Evolutionary conservation across 2,888 invertebrate species (phyloP), one percentile per base, ranked within the genome.

Genomic region (Orchesella flavescens): DNA sequence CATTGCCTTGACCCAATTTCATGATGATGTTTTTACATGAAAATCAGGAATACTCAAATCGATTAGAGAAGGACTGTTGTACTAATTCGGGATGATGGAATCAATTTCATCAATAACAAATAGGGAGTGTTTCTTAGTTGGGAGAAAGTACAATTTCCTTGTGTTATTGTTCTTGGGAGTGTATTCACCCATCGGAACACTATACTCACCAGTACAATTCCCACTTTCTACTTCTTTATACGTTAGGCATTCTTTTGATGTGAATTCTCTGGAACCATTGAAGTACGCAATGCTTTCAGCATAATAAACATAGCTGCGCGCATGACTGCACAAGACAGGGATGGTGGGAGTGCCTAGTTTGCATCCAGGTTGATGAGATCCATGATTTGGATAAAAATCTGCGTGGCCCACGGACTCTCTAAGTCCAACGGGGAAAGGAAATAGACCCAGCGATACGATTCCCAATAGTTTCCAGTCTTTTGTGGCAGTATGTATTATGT

Each of bases 341-440:
- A 84, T 63, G 0, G 80, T 81, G 19, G 71, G 76, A n/a, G 65
- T 71, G 7, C 72, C 55, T 10, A 72, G 23, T 13, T 23, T 23
- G 34, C 86, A 86, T 0, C 86, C 86, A n/a, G 86, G 84, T 34
- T 86, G 86, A 74, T 80, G 65, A 0, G 80, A 55, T 23, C 86
- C 86, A 53, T 72, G 63, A 49, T 86, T 86, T 13, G 86, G 86
- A 49, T 84, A 86, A 59, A 86, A 86, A 44, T 86, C 86, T 3
- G 83, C 82, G 21, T 86, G 86, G 1, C 86, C 86, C n/a, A 86
- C 73, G 5, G 79, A 76, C 13, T 69, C 74, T 53, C 65, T 7
- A n/a, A 86, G 34, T 13, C 86, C 86, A 3, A 86, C 71, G 0
- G 84, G 78, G 59, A 84, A 78, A 5, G 75, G 78, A 3, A 84